Conservation (phyloP, 2,797 vertebrate species). For the Lophius americanus region DNA sequence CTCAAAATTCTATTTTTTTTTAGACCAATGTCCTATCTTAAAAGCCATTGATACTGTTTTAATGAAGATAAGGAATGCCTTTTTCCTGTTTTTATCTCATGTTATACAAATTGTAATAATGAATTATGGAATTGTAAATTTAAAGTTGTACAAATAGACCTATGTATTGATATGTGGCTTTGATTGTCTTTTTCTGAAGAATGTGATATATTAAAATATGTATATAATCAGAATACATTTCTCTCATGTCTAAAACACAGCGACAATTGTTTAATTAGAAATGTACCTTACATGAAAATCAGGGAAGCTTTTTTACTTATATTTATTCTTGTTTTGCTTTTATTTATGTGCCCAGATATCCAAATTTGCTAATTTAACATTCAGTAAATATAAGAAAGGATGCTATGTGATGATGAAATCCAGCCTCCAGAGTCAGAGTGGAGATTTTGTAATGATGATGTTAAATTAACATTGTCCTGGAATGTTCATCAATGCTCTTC, state of each 20-base stretch:
- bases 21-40: constrained; percentile 47
- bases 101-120: constrained; percentile 78
- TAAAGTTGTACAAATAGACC: constrained; percentile 77
- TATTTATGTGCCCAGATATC: not conserved
- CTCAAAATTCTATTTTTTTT: constrained; percentile 29
- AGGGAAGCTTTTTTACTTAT: not conserved
- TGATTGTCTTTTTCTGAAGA: constrained; percentile 78
- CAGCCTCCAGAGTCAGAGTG: not conserved
- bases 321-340: no score
- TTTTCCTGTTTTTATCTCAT: constrained; percentile 69
- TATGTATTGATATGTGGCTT: constrained; percentile 78
- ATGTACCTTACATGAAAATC: not conserved
- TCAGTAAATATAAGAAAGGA: not conserved
- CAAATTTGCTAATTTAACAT: not conserved
- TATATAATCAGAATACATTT: constrained; percentile 57
- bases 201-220: constrained; percentile 82
- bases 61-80: constrained; percentile 62
- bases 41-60: constrained; percentile 70
- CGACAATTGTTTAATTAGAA: not conserved
- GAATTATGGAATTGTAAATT: constrained; percentile 84
- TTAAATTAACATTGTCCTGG: not conserved
- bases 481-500: no score
- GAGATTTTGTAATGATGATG: not conserved
- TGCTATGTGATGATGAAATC: not conserved
- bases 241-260: constrained; percentile 19